Percentiles rank a stretch among this genome's conserved stretches.
Conservation (phyloP, 2,113 vertebrate genomes). For the Poecile atricapillus region DNA sequence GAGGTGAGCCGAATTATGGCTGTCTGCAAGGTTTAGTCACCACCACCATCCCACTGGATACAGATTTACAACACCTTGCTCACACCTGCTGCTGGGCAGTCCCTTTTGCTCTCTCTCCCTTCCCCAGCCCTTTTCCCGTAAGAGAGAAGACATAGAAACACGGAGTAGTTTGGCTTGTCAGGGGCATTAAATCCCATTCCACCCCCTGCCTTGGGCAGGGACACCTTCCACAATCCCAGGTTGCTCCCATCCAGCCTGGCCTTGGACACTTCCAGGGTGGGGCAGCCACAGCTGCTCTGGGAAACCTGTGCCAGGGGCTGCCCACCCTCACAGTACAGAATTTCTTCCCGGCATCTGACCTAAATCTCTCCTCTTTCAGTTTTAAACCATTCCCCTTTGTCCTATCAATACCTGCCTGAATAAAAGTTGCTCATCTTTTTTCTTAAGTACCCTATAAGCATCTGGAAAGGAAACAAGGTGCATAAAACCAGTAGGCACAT, state of each 20-base stretch:
- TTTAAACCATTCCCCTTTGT: not conserved
- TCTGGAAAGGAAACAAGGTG: not conserved
- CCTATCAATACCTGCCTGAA: too few relatives aligned
- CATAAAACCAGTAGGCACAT: not conserved
- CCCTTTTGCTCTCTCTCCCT: not conserved
- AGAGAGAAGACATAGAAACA: not conserved
- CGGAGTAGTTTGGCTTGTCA: not conserved
- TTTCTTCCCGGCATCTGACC: not conserved
- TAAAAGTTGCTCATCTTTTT: not conserved
- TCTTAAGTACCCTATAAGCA: not conserved
- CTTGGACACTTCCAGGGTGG: rapidly evolving
- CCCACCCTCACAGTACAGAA: not conserved
- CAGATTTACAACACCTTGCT: not conserved
- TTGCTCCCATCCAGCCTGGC: rapidly evolving
- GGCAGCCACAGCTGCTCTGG: not conserved
- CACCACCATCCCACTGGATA: not conserved
- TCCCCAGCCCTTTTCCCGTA: not conserved
- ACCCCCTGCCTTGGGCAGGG: not conserved
- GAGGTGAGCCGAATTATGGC: not conserved
- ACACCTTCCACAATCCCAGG: rapidly evolving
- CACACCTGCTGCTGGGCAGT: not conserved
- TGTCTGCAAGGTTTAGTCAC: not conserved
- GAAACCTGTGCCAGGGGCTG: rapidly evolving
- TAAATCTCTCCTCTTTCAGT: not conserved
- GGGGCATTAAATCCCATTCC: not conserved